Percentiles rank a stretch among this genome's conserved stretches.
These are phyloP conservation scores for Burhinus oedicnemus DNA, from an alignment of 2,113 vertebrate species.

Conservation along the genomic window DNA sequence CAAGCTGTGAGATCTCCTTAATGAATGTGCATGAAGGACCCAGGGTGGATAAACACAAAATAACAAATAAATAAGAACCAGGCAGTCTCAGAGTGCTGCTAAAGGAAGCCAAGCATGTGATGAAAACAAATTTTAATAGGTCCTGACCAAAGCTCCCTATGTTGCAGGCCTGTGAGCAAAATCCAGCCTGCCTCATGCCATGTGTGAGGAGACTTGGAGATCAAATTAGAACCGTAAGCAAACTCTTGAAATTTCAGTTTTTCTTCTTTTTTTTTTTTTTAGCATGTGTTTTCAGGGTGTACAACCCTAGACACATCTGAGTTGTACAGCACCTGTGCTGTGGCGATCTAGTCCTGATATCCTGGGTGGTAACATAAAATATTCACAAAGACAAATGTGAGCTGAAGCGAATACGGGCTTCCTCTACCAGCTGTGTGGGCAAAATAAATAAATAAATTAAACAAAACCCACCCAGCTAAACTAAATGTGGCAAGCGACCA, in stretches of 20 bases:
- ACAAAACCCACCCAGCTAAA: neutral
- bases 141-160: neutral
- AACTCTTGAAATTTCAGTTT: neutral
- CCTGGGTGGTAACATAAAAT: conserved; percentile 28
- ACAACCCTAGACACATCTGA: neutral
- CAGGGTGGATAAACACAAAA: neutral
- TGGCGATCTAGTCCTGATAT: neutral
- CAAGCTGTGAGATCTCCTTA: neutral
- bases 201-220: neutral
- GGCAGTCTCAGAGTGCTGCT: neutral
- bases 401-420: neutral
- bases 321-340: neutral
- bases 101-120: neutral
- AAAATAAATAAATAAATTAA: neutral
- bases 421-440: neutral
- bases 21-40: neutral
- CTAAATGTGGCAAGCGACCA: neutral
- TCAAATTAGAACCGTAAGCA: conserved; percentile 1
- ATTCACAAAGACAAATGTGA: conserved; percentile 54
- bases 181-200: neutral
- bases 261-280: neutral
- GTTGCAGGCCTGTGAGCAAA: neutral
- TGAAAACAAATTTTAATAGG: conserved; percentile 43
- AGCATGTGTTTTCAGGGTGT: neutral
- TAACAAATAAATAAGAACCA: conserved; percentile 6